Evolutionary conservation across 2,113 vertebrate genomes (phyloP), one percentile per base, ranked within the genome.

Genomic region (Gallinago paraguaiae): DNA sequence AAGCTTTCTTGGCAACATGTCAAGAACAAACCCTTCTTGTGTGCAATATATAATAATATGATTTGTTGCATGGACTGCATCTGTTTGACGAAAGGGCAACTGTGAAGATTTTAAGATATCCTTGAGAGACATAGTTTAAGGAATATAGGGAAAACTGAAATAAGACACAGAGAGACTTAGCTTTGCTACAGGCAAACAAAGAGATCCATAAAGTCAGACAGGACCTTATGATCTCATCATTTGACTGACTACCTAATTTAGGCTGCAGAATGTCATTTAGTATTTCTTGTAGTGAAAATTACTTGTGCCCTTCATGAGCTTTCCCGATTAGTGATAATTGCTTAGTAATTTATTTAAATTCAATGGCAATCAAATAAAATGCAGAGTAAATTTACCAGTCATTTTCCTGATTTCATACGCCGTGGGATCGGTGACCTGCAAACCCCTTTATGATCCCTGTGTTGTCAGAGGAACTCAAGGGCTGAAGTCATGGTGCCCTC

Each of bases 391-490:
- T 93, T 95, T 93, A 81, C 71, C 63, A 90, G 30, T 78, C 65
- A 41, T 95, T 96, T 93, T 82, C 25, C 86, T 92, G 74, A 91
- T 92, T 97, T 97, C 37, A 79, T 96, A 89, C 90, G 77, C 92
- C 95, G 46, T 75, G 82, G 41, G 95, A 90, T 95, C 65, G 35
- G 74, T 96, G 97, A 97, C 97, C 97, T 97, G 88, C 53, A 92
- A 93, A 90, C 54, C 83, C 83, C 88, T 95, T 97, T 94, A 59
- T 95, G 96, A 97, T 96, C 95, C 80, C 85, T 69, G 90, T 90
- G 88, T 94, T 97, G 79, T 94, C 95, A 96, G 93, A 94, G 94
- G 96, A 92, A 95, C 53, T 79, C 88, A 45, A 80, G 81, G 89
- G 77, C 85, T 95, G 91, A 93, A 93, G 89, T 88, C 54, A 35